phyloP scores from a whole-genome alignment of 2,888 invertebrate species.

The Agrochola circellaris region DNA sequence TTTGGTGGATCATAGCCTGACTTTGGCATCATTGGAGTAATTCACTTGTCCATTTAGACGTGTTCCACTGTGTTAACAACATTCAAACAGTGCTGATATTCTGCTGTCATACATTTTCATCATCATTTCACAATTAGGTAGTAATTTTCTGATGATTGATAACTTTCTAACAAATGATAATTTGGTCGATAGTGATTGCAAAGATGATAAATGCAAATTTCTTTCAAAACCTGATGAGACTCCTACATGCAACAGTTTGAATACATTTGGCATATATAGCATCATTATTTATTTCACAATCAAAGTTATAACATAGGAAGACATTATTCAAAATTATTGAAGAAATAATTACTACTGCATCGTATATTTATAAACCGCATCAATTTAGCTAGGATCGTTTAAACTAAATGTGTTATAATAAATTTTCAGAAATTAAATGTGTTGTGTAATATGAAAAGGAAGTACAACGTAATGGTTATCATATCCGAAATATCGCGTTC shows the following conservation, averaged over 20 bases:
- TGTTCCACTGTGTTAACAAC: not conserved
- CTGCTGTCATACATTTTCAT: not conserved
- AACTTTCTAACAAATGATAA: not conserved
- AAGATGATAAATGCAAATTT: not conserved
- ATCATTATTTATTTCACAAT: slow-evolving; percentile 8
- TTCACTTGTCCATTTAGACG: not conserved
- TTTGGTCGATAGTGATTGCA: not conserved
- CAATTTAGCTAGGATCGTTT: not conserved
- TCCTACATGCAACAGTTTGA: not conserved
- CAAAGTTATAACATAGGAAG: slow-evolving; percentile 1
- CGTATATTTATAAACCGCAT: not conserved
- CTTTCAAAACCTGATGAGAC: not conserved
- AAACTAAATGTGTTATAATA: slow-evolving; percentile 8
- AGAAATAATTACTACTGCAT: not conserved
- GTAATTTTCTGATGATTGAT: not conserved
- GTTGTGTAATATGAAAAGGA: slow-evolving; percentile 40
- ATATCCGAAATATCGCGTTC: slow-evolving; percentile 15
- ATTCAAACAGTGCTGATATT: not conserved
- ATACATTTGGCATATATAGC: not conserved
- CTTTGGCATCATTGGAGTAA: not conserved
- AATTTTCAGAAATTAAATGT: not conserved
- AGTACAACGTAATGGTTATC: slow-evolving; percentile 17
- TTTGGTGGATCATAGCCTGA: not conserved
- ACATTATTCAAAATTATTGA: not conserved
- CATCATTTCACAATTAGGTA: not conserved